Evolutionary conservation across 2,888 invertebrate genomes (phyloP).

Genomic region (Cheilosia pagana): DNA sequence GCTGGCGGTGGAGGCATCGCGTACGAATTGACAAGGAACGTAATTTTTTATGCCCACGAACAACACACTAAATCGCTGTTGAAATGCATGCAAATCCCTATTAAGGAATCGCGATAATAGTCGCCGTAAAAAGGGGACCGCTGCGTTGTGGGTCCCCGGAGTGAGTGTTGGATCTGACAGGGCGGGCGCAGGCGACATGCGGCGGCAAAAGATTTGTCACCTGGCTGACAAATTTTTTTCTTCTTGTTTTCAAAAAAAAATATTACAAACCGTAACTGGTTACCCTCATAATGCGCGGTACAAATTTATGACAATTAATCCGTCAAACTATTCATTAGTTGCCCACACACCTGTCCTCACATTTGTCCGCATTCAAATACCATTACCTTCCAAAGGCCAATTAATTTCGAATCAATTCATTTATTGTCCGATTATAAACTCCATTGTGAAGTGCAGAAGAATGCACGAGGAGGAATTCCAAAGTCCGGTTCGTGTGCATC

Average conservation of each 20-base stretch:
- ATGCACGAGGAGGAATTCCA: slow-evolving; percentile 52
- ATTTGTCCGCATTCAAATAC: neutral
- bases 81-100: slow-evolving; percentile 49
- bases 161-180: slow-evolving; percentile 10
- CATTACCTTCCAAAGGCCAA: slow-evolving; percentile 72
- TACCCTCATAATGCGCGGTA: too few species aligned
- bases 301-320: slow-evolving; percentile 14
- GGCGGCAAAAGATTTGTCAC: slow-evolving; percentile 51
- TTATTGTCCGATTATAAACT: slow-evolving; percentile 69
- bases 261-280: slow-evolving; percentile 1
- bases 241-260: neutral
- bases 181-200: neutral
- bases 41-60: slow-evolving; percentile 56
- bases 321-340: slow-evolving; percentile 18
- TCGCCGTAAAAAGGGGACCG: slow-evolving; percentile 22
- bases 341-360: slow-evolving; percentile 52
- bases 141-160: slow-evolving; percentile 22
- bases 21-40: slow-evolving; percentile 46
- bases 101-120: slow-evolving; percentile 29
- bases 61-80: slow-evolving; percentile 58
- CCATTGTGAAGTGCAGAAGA: slow-evolving; percentile 39
- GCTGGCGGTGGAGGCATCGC: slow-evolving; percentile 6
- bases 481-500: slow-evolving; percentile 33
- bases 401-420: slow-evolving; percentile 77
- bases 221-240: slow-evolving; percentile 15